Evolutionary conservation across 1,140 invertebrate species (phyloP), one percentile per base, ranked within the genome.

Genomic region (Nymphalis io): DNA sequence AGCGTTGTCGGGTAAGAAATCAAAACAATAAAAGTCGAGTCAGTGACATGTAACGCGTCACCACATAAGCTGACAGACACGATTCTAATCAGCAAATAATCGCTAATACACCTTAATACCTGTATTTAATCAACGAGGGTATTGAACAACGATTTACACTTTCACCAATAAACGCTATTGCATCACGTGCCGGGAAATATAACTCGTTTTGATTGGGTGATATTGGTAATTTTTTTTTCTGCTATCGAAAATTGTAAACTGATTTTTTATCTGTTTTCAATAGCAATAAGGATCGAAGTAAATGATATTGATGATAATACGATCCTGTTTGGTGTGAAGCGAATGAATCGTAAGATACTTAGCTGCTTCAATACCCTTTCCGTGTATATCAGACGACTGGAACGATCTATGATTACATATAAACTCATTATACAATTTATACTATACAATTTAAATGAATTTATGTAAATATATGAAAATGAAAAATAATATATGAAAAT

Each of bases 121-220:
- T 68, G 60, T 68, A 68, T 68, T 68, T 60, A 68, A 68, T 68
- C 27, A 60, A 60, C 51, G 11, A 15, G 23, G 21, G 10, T 53
- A 53, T 55, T 55, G 51, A 15, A 55, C 16, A 18, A 48, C 46
- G 46, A 18, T 18, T 13, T 8, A 27, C 23, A 55, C 51, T 55
- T 55, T 55, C 51, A 27, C 51, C 51, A 20, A 15, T 21, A 21
- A 53, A 53, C 20, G 23, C n/a, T 27, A 55, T 55, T 55, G 51
- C 51, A 15, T 55, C 51, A 20, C 18, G 51, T 27, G 18, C 1
- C 20, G 15, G n/a, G 13, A n/a, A 44, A 44, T 11, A 55, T 1
- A 55, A 13, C 51, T 55, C 12, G 48, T 51, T 27, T 15, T 23
- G 18, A 55, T 55, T 27, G 51, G 12, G 20, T 55, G 5, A 55